Conservation (phyloP, 2,113 vertebrate species). For the Setophaga petechia region DNA sequence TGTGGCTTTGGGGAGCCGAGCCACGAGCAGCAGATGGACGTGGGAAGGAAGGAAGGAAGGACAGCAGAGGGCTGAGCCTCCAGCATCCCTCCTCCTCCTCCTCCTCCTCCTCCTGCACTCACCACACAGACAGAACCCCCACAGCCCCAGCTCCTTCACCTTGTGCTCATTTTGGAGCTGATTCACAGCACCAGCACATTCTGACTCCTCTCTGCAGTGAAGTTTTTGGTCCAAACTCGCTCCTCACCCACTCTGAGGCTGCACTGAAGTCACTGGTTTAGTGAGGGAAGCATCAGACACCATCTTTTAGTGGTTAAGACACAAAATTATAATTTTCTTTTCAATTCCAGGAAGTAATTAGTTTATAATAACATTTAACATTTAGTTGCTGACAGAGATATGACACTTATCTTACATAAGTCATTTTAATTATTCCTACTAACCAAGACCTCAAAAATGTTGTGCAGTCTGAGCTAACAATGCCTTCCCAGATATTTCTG, state of each 20-base stretch:
- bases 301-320: slow-evolving; percentile 15
- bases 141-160: neutral
- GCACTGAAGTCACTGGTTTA: neutral
- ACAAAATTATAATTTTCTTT: slow-evolving; percentile 40
- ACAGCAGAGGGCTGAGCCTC: neutral
- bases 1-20: neutral
- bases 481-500: slow-evolving; percentile 41
- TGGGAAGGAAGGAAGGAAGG: neutral
- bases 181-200: accelerated
- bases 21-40: accelerated
- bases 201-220: neutral
- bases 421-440: slow-evolving; percentile 65
- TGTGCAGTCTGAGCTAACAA: slow-evolving; percentile 38
- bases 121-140: neutral
- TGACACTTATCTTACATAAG: slow-evolving; percentile 54
- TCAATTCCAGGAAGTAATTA: slow-evolving; percentile 48
- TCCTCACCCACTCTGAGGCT: neutral
- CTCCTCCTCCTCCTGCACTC: too few relatives aligned
- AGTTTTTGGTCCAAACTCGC: neutral
- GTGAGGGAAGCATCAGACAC: neutral
- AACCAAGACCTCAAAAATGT: slow-evolving; percentile 54
- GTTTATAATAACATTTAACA: slow-evolving; percentile 61
- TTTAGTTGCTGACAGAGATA: slow-evolving; percentile 63
- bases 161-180: neutral
- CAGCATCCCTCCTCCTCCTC: neutral